Evolutionary conservation across 1,140 invertebrate species (phyloP), one percentile per base, ranked within the genome.

Genomic region (Scaptodrosophila lebanonensis): DNA sequence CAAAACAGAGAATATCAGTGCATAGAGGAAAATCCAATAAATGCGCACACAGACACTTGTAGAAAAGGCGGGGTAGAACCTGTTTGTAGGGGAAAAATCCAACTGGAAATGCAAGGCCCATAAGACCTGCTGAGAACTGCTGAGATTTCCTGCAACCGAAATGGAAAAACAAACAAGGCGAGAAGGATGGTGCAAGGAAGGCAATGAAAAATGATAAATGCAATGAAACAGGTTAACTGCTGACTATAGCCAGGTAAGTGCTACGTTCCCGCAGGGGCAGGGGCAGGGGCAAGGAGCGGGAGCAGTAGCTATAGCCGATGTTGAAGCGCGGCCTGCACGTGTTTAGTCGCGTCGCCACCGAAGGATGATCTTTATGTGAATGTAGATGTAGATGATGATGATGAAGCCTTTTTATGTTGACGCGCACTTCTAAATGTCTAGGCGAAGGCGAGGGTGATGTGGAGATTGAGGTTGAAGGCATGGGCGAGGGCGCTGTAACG

Each of bases 61-160:
- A 63, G 39, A 44, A 51, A 35, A 47, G 53, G 11, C 42, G 49
- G 50, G 32, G 45, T 51, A 48, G 75, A 79, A 79, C 75, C 75
- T 82, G 75, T 79, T 79, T 79, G 61, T 22, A 82, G 75, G 75
- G 75, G 70, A 82, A 66, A 79, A 69, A 20, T 82, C 75, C 75
- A 79, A 79, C 76, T 79, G 62, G 75, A 79, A 72, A 38, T 35
- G 22, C 22, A 13, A 20, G 42, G 8, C 68, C 53, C 69, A 68
- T 73, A 73, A 64, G 67, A 69, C 49, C 35, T 27, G 63, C 51
- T 42, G 68, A 64, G 67, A 69, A 49, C 35, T 27, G 63, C 51
- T 42, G 73, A 82, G 73, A 79, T 79, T 79, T 79, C 73, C 73
- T 82, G 65, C 69, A 60, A 54, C 68, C 40, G 60, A 82, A 82